These are phyloP conservation scores for Camptogramma bilineatum DNA, from an alignment of 2,888 invertebrate species.

Conservation along the genomic window DNA sequence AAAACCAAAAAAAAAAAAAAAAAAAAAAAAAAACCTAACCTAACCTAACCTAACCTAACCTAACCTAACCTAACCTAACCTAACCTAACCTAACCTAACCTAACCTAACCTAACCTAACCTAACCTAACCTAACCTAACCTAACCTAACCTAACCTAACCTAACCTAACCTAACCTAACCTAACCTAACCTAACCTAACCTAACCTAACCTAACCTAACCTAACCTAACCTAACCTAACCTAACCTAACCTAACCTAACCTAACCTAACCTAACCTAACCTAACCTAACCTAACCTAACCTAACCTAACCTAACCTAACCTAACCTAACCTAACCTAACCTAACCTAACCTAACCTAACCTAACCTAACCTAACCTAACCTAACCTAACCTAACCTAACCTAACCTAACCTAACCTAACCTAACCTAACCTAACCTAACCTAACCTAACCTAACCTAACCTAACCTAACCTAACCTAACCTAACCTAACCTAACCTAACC, in stretches of 20 bases:
- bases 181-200: slow-evolving; percentile 32
- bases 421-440: slow-evolving; percentile 31
- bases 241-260: slow-evolving; percentile 19
- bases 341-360: slow-evolving; percentile 19
- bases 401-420: slow-evolving; percentile 35
- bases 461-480: slow-evolving; percentile 36
- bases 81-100: slow-evolving; percentile 38
- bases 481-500: slow-evolving; percentile 34
- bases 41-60: slow-evolving; percentile 32
- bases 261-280: slow-evolving; percentile 18
- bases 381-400: slow-evolving; percentile 40
- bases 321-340: slow-evolving; percentile 19
- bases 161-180: slow-evolving; percentile 28
- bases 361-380: slow-evolving; percentile 24
- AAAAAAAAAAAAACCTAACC: slow-evolving; percentile 16
- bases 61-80: slow-evolving; percentile 32
- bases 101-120: slow-evolving; percentile 13
- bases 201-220: slow-evolving; percentile 31
- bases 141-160: slow-evolving; percentile 27
- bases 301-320: slow-evolving; percentile 16
- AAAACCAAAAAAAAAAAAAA: neutral
- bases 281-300: slow-evolving; percentile 16
- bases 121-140: slow-evolving; percentile 29
- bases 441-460: slow-evolving; percentile 29
- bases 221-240: slow-evolving; percentile 26